Base-by-base conservation (phyloP, 1,140 invertebrate genomes). In the Littorina saxatilis region DNA sequence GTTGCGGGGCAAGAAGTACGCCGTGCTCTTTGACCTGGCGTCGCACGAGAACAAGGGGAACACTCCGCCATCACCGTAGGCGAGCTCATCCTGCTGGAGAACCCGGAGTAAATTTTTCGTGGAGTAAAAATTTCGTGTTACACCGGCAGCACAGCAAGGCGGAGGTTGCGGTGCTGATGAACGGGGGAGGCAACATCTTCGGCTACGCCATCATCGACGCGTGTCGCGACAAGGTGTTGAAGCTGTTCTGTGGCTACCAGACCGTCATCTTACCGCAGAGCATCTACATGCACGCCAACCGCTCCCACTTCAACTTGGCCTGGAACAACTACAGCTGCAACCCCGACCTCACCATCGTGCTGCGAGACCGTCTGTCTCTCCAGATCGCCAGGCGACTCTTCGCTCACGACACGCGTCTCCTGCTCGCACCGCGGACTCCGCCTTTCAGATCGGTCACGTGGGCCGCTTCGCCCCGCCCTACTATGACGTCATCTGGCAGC, bases 21-120 rank as follows among this genome's bases (percentile, higher is more conserved):
- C 81, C 17, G 72, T 87, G 50, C 73, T 87, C 0, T 43, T 87
- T 40, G 81, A 86, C 23, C 52, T 86, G n/a, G 74, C 82, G 0
- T 29, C 74, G 17, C 83, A 52, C 15, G 70, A 81, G 15, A 87
- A 87, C 80, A 87, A 85, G 55, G 86, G 86, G 1, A 85, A 86
- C 58, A 80, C 84, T 82, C 84, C 2, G 78, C 83, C 40, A 87
- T 86, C 35, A 82, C 79, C 1, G 82, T 81, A 32, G 86, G 86
- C 4, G 74, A 87, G 39, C 27, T 83, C 20, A 39, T 39, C 7
- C 23, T 87, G 0, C 61, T 87, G 35, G 39, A 77, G 47, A 40
- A 72, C 27, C 23, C 83, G 73, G 72, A 78, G 29, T n/a, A n/a
- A n/a, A n/a, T n/a, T n/a, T n/a, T n/a, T n/a, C n/a, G n/a, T n/a